These are phyloP conservation scores for Synergus gifuensis DNA, from an alignment of 2,888 invertebrate genomes.

Conservation along the genomic window DNA sequence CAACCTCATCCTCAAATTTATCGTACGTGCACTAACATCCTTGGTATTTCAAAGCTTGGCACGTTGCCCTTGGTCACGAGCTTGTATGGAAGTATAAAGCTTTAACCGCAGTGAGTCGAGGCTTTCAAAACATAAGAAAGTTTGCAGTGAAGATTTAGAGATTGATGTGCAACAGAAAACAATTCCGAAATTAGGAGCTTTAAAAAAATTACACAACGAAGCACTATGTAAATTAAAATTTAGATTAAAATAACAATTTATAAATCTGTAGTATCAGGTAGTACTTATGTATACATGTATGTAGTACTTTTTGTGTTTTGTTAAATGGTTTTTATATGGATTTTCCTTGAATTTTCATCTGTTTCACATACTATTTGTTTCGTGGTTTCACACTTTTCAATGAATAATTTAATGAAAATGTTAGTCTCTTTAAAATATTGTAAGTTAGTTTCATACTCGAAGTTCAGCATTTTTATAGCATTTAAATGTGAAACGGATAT, in stretches of 20 bases:
- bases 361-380: not conserved
- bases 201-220: not conserved
- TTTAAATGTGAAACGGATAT: conserved; percentile 16
- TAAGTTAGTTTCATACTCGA: not conserved
- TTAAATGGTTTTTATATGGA: not conserved
- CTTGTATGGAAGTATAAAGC: conserved; percentile 26
- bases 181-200: not conserved
- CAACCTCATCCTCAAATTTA: conserved; percentile 27
- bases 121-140: conserved; percentile 27
- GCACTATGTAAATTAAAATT: no score
- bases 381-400: not conserved
- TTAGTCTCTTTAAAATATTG: not conserved
- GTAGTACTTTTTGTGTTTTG: no score
- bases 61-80: conserved; percentile 30
- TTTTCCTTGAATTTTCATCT: not conserved
- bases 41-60: conserved; percentile 36
- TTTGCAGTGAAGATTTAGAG: conserved; percentile 13
- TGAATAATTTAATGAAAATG: not conserved
- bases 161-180: conserved; percentile 19
- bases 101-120: conserved; percentile 19
- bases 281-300: no score
- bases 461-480: conserved; percentile 22
- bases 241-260: no score
- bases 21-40: conserved; percentile 33
- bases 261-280: no score